Percentiles rank a stretch among this genome's conserved stretches.
Conservation (phyloP, 2,888 invertebrate genomes). For the Gisinianus flammeolus region DNA sequence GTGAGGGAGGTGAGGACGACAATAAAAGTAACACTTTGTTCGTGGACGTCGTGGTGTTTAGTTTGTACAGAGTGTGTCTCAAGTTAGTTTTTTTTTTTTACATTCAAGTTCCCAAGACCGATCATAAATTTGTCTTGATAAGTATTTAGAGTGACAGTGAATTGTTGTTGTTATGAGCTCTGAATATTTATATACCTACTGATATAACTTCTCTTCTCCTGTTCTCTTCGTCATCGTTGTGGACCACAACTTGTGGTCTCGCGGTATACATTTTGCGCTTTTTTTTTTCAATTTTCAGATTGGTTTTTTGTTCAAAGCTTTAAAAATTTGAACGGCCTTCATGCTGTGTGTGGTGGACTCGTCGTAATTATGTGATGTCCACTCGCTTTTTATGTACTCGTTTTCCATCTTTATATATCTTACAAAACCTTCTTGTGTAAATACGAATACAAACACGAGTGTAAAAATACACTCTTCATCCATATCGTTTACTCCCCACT, state of each 20-base stretch:
- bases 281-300: too few relatives aligned
- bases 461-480: neutral
- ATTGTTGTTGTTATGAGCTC: slow-evolving; percentile 14
- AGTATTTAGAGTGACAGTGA: slow-evolving; percentile 28
- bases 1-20: too few relatives aligned
- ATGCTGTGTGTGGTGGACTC: slow-evolving; percentile 20
- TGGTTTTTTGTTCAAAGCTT: too few relatives aligned
- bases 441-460: neutral
- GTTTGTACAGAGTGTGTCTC: neutral
- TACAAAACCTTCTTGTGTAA: neutral
- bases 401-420: neutral
- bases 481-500: neutral
- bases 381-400: neutral
- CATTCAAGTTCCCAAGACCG: neutral
- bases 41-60: slow-evolving; percentile 1
- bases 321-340: slow-evolving; percentile 41
- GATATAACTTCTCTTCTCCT: too few relatives aligned
- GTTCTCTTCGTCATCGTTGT: too few relatives aligned
- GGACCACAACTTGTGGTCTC: too few relatives aligned
- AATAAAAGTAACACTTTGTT: too few relatives aligned
- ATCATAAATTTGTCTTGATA: neutral
- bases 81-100: neutral
- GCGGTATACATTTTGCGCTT: too few relatives aligned
- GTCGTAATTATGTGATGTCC: slow-evolving; percentile 20
- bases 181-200: too few relatives aligned